Base-by-base conservation (phyloP, 2,888 invertebrate species). In the Rotaria macrura region DNA sequence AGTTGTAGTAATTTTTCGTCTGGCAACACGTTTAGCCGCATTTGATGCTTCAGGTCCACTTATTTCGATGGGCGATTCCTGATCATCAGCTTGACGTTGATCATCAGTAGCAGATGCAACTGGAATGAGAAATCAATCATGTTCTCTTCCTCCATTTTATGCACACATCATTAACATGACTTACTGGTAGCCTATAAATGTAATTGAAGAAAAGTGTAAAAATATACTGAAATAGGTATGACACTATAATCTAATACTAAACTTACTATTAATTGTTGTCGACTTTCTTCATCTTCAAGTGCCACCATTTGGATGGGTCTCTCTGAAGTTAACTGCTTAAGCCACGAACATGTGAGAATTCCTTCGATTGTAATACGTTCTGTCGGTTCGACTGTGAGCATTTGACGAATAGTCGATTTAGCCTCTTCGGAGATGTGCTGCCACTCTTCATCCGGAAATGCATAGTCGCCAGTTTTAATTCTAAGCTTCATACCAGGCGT, bases 401-500 rank as follows among this genome's bases (percentile, higher is more conserved):
- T 85, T 38, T 54, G 55, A 40, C 14, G 54, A 23, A 86, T 86
- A 25, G 83, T 43, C 3, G 83, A 47, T 54, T 86, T 86, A 23
- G 49, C 85, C 20, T 86, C 85, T 49, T 85, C 20, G 10, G 85
- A 85, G 23, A 99, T 97, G 90, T 95, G 94, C 85, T 94, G 94
- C 91, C 91, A 91, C 87, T 91, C 91, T 3, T 89, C 89, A 89
- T 94, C 94, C 0, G 98, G 97, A 90, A 99, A 99, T 89, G 96
- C 96, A 91, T 97, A 99, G 90, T 98, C 96, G 0, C 99, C 99
- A 84, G 95, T 93, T 88, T 97, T 93, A 89, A 97, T 97, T 87
- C 96, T 92, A 91, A 95, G 96, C 91, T 98, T 99, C 99, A 99
- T 99, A 10, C 99, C 99, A 0, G 99, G 98, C 1, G 97, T 97